These are phyloP conservation scores for Jacana jacana DNA, from an alignment of 2,113 vertebrate species.

Conservation along the genomic window DNA sequence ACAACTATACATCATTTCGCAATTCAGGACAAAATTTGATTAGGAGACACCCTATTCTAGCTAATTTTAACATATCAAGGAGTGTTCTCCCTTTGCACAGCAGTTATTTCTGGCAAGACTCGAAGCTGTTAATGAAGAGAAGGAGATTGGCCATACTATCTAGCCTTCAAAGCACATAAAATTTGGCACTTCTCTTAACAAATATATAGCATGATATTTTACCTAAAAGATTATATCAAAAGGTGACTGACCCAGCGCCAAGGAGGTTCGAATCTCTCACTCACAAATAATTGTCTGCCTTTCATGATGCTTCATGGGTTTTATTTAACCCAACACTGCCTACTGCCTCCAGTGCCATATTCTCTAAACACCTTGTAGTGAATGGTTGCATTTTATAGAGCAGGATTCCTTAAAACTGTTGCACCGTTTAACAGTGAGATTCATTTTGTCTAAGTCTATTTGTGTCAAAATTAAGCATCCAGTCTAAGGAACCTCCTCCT, in stretches of 20 bases:
- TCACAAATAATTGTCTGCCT: background rate
- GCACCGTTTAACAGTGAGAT: background rate
- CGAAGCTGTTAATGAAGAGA: background rate
- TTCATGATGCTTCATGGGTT: background rate
- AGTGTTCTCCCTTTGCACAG: background rate
- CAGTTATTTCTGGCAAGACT: constrained; percentile 44
- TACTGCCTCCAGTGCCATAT: background rate
- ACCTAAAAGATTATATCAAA: background rate
- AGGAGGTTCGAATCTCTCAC: background rate
- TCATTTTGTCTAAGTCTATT: background rate
- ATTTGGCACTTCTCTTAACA: constrained; percentile 18
- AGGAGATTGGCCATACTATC: background rate
- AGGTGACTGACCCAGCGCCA: background rate
- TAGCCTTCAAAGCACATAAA: background rate
- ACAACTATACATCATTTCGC: constrained; percentile 69
- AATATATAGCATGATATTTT: background rate
- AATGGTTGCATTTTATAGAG: background rate
- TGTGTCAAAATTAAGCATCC: background rate
- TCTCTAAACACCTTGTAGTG: background rate
- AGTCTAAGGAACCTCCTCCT: background rate
- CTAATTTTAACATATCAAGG: constrained; percentile 44
- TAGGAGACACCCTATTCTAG: constrained; percentile 53
- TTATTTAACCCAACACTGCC: background rate
- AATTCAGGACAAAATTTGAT: constrained; percentile 63
- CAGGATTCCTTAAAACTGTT: background rate